These are phyloP conservation scores for Hemichromis elongatus DNA, from an alignment of 2,113 vertebrate species.

Conservation along the genomic window DNA sequence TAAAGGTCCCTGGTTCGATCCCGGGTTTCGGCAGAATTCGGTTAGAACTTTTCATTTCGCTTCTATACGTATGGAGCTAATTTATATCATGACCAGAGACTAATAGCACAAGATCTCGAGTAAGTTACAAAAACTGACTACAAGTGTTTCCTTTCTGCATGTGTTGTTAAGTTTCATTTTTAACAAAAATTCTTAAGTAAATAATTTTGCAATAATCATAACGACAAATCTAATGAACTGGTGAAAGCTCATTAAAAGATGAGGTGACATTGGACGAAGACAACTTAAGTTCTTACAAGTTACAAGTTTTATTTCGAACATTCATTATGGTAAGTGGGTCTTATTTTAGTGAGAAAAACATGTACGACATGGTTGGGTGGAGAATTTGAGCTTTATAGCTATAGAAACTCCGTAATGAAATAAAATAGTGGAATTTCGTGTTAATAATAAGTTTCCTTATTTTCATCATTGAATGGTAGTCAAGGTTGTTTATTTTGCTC, in stretches of 20 bases:
- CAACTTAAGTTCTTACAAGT: neutral
- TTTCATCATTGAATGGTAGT: neutral
- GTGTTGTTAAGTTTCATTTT: neutral
- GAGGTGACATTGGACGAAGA: neutral
- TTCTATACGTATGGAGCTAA: no score
- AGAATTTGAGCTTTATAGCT: neutral
- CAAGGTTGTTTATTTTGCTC: neutral
- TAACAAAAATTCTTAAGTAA: neutral
- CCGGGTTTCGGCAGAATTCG: slow-evolving; percentile 63
- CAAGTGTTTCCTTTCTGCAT: neutral
- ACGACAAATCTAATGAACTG: neutral
- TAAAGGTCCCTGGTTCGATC: slow-evolving; percentile 68
- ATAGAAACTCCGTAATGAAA: neutral
- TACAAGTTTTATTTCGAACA: neutral
- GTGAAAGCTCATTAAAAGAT: neutral
- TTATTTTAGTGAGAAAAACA: neutral
- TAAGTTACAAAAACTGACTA: neutral
- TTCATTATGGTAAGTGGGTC: neutral
- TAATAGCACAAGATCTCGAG: no score
- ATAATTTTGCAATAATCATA: neutral
- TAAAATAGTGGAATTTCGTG: neutral
- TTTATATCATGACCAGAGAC: no score
- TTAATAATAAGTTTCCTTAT: neutral
- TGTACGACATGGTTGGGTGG: neutral
- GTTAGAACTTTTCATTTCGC: fast-evolving